Evolutionary conservation across 1,140 invertebrate species (phyloP).

Genomic region (Brachystomella parvula): DNA sequence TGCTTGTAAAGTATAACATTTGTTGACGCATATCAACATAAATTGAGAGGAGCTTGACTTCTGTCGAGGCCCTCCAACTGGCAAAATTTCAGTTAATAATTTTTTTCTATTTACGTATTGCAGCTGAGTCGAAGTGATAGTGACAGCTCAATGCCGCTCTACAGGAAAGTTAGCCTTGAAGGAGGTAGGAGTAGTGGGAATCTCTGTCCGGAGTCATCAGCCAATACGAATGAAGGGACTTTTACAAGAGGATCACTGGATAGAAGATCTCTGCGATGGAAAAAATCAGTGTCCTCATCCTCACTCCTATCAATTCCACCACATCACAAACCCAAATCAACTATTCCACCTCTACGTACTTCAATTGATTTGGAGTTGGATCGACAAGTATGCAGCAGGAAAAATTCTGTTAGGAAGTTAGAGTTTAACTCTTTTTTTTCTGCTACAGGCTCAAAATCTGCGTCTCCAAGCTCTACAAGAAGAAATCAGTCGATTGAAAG

Average conservation of each 20-base stretch:
- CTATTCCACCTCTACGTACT: slow-evolving; percentile 49
- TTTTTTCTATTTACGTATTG: slow-evolving; percentile 26
- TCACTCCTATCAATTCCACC: slow-evolving; percentile 14
- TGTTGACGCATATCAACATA: not conserved
- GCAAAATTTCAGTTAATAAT: too few species aligned
- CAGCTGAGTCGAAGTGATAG: slow-evolving; percentile 91
- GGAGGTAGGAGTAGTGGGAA: slow-evolving; percentile 22
- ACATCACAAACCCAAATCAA: slow-evolving; percentile 21
- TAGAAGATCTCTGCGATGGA: slow-evolving; percentile 73
- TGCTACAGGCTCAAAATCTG: slow-evolving; percentile 63
- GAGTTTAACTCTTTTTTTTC: not conserved
- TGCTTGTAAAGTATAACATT: too few species aligned
- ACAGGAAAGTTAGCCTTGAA: slow-evolving; percentile 48
- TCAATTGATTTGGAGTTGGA: slow-evolving; percentile 87
- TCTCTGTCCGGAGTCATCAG: slow-evolving; percentile 12
- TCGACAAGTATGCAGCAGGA: slow-evolving; percentile 50
- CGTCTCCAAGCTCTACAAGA: slow-evolving; percentile 69
- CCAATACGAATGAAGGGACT: slow-evolving; percentile 40
- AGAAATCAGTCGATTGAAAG: slow-evolving; percentile 69
- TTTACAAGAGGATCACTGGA: slow-evolving; percentile 86
- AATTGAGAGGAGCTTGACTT: too few species aligned
- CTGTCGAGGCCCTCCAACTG: too few species aligned
- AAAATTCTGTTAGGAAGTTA: not conserved
- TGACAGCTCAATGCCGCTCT: slow-evolving; percentile 90
- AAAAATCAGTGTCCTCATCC: slow-evolving; percentile 41